phyloP scores from a whole-genome alignment of 2,888 invertebrate genomes.

The Hecatera dysodea region DNA sequence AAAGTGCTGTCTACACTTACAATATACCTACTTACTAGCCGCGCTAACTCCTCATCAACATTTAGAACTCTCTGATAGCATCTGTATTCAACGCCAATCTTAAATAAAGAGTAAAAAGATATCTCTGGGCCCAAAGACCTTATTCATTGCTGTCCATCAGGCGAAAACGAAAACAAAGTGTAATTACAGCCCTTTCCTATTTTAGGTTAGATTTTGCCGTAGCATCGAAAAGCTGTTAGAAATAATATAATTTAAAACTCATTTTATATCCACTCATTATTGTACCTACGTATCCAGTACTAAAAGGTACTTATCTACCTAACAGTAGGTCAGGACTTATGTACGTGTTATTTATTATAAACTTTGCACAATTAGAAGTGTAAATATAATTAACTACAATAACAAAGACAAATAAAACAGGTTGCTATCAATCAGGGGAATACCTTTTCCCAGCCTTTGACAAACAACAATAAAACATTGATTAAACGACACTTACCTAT shows the following conservation, averaged over 20 bases:
- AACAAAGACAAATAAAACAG: slow-evolving; percentile 13
- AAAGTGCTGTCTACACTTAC: too few relatives aligned
- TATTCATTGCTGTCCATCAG: neutral
- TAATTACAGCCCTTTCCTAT: neutral
- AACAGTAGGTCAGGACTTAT: neutral
- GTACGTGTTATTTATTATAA: neutral
- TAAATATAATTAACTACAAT: slow-evolving; percentile 13
- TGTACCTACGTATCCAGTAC: neutral
- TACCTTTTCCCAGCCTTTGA: slow-evolving; percentile 15
- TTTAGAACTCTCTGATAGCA: neutral
- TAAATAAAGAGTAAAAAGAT: neutral
- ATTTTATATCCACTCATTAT: neutral
- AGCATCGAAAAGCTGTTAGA: neutral
- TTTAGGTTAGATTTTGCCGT: too few relatives aligned
- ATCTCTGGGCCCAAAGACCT: neutral
- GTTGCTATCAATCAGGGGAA: slow-evolving; percentile 27
- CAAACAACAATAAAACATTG: neutral
- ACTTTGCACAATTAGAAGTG: neutral
- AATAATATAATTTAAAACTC: neutral
- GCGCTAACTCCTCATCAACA: too few relatives aligned
- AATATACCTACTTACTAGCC: too few relatives aligned
- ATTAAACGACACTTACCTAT: neutral
- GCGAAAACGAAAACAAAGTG: neutral
- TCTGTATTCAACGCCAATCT: neutral
- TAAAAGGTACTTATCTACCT: neutral